Base-by-base conservation (phyloP, 1,140 invertebrate species). In the Phymorhynchus buccinoides region DNA sequence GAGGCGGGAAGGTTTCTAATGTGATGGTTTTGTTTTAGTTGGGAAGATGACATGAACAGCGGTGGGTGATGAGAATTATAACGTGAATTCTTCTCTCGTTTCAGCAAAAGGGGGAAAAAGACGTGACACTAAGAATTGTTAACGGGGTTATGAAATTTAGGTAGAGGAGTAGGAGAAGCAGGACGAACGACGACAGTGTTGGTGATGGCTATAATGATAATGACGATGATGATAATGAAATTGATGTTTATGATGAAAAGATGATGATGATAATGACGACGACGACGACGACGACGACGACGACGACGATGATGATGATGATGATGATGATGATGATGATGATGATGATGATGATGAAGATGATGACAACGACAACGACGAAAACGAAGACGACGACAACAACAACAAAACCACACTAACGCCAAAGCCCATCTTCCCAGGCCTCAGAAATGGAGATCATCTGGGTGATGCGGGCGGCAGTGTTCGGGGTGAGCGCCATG, bases 401-500 rank as follows among this genome's bases (percentile, higher is more conserved):
- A 27, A 22, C 41, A 30, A 66, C 9, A 22, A 66, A 6, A 30
- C 9, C 4, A 66, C 18, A 18, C 22, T 62, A 27, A 62, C 56
- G 22, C 22, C n/a, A 62, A 18, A 16, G n/a, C 12, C 4, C 22
- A 62, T 27, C 22, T 16, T 62, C 27, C 6, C 73, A 93, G 92
- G 92, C 93, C 77, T 93, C 92, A 14, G 93, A 93, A 73, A 86
- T 85, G 95, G 98, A 99, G 95, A 98, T 99, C 88, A 97, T 99
- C 89, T 98, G 97, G 97, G 98, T 99, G 90, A 99, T 99, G 98
- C 95, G 98, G 89, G 95, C 96, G 0, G 96, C 96, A 73, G 99
- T 99, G 88, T 95, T 98, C 84, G 95, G 98, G n/a, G 97, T 99
- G 75, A 98, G 98, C 7, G 94, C 97, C 52, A 93, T 99, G 80